A percentile compares a stretch with the other conserved stretches of the same genome.
Conservation (phyloP, 1,140 invertebrate species). For the Pogonognathellus flavescens region DNA sequence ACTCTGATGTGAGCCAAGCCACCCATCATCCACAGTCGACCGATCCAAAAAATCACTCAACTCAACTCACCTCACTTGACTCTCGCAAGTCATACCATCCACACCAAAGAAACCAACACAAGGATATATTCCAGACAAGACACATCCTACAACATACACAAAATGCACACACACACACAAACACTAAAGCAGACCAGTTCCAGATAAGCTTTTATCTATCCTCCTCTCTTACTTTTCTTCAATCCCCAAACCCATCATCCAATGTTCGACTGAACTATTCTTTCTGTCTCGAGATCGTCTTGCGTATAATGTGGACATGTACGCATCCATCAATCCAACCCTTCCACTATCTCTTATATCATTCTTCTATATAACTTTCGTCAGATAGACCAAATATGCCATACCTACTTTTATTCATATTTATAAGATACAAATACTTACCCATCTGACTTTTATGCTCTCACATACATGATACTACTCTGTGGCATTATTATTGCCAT, state of each 20-base stretch:
- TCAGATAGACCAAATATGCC: neutral
- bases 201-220: slow-evolving; percentile 9
- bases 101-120: neutral
- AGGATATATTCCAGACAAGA: neutral
- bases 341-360: no score
- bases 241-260: no score
- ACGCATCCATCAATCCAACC: no score
- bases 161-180: neutral
- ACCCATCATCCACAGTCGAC: slow-evolving; percentile 20
- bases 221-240: neutral
- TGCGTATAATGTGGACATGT: no score
- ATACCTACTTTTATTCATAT: neutral
- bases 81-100: neutral
- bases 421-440: no score
- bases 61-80: slow-evolving; percentile 35
- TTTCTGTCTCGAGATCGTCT: no score
- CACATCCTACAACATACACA: neutral
- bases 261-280: no score
- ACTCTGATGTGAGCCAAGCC: neutral
- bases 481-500: no score
- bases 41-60: slow-evolving; percentile 33
- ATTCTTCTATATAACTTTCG: no score
- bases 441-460: no score
- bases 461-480: no score
- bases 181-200: slow-evolving; percentile 5